Base-by-base conservation (phyloP, 2,888 invertebrate species). In the Hybos culiciformis region DNA sequence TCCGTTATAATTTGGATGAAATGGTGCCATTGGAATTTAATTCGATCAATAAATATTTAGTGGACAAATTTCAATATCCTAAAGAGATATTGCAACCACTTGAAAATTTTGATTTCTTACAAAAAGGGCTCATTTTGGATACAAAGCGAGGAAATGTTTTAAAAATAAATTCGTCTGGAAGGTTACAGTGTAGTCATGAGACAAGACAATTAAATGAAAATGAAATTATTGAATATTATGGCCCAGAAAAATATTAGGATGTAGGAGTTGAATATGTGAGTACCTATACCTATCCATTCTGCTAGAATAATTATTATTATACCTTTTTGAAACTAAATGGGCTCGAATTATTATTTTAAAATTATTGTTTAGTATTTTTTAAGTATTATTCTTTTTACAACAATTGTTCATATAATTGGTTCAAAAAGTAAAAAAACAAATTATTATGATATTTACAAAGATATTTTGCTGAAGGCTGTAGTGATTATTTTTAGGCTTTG, bases 111-210 rank as follows among this genome's bases (percentile, higher is more conserved):
- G 78, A 81, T 57, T 83, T 84, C 53, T 61, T 83, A 54, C 77
- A 78, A 50, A 80, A 78, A 56, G 84, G 84, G 1, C 61, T 86
- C 8, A 69, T 83, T 39, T 58, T 83, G n/a, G 85, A 85, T 57
- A 70, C 74, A 32, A 69, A 73, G 18, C 70, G 63, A 19, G 82
- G 83, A 2, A 77, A 76, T 56, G 59, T 84, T 11, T 54, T 86
- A 9, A 75, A 79, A 57, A 61, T 83, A 6, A 69, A 70, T 38
- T 58, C 69, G 3, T 67, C 75, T 55, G 83, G 82, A 0, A 58
- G 57, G 9, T 54, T 76, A 21, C 73, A 70, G 52, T 82, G 77
- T 1, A 69, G 73, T 41, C 83, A 85, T 61, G 85, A 84, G 5
- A 77, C 75, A 0, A 70, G 56, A 31, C 70, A 56, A 32, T 55